A percentile compares a stretch with the other conserved stretches of the same genome.
These are phyloP conservation scores for Pseudois nayaur DNA, from an alignment of 2,113 vertebrate genomes.

Conservation along the genomic window DNA sequence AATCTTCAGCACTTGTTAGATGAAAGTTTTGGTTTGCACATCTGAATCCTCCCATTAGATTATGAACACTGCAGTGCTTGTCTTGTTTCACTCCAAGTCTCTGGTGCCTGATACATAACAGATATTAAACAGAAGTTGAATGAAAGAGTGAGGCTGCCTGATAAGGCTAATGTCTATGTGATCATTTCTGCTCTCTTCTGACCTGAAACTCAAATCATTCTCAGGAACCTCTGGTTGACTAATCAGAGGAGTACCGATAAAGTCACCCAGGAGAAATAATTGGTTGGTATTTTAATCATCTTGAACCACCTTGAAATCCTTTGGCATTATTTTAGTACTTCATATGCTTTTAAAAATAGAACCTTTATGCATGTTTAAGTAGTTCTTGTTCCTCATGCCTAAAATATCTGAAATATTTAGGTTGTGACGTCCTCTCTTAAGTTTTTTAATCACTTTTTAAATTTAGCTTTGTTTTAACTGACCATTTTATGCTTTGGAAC, in stretches of 20 bases:
- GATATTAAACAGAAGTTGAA: not conserved
- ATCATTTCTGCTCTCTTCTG: not conserved
- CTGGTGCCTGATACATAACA: not conserved
- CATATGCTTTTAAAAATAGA: not conserved
- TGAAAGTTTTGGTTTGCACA: not conserved
- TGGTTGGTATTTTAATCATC: not conserved
- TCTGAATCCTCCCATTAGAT: not conserved
- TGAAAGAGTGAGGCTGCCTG: not conserved
- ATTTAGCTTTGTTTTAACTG: not conserved
- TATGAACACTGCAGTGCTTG: not conserved
- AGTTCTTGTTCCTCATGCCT: not conserved
- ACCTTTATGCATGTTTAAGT: not conserved
- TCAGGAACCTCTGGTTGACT: not conserved
- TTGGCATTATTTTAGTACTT: not conserved
- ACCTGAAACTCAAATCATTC: not conserved
- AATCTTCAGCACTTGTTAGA: too few species aligned
- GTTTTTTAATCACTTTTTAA: not conserved
- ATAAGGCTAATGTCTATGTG: not conserved
- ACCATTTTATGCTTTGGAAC: not conserved
- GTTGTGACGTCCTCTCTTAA: not conserved
- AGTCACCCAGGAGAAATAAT: not conserved
- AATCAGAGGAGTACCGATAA: not conserved
- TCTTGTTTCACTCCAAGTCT: not conserved
- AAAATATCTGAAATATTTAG: not conserved
- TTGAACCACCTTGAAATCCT: not conserved